Base-by-base conservation (phyloP, 1,140 invertebrate species). In the Papilio machaon region DNA sequence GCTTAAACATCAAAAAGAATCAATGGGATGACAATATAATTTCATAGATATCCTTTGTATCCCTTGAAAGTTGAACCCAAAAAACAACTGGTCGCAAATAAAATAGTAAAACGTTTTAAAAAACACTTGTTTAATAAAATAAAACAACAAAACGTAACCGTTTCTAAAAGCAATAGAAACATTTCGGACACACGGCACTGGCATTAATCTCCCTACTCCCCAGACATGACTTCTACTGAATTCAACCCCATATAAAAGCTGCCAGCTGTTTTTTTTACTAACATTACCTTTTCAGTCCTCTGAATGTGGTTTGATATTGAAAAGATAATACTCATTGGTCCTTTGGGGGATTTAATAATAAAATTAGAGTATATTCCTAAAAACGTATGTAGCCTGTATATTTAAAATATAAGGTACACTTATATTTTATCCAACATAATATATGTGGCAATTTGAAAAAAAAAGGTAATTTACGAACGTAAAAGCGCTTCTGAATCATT, bases 111-210 rank as follows among this genome's bases (percentile, higher is more conserved):
- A 70, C 4, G 30, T 70, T 70, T 35, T 60, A 60, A 19, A 19
- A 70, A 35, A 38, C 30, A 58, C 38, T 70, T 70, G 30, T 70
- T 35, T 70, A 30, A 38, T 35, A 15, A 23, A 15, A 70, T 35
- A 70, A 70, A 35, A 70, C 23, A 70, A 15, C 64, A 35, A 30
- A 35, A 47, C n/a, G n/a, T 47, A 73, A 73, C 73, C 43, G 15
- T 47, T 73, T 73, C 73, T 47, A n/a, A 73, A 76, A 76, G 19
- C 43, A n/a, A 76, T 76, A 52, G 74, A 49, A 76, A 76, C 74
- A 76, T 76, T 76, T 76, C 46, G 74, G 74, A 76, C 74, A 76
- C 46, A 74, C 74, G 46, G 46, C 46, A 76, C 74, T 52, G 74
- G 15, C 74, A 76, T 76, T 52, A 52, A 76, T 76, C 74, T 76